Evolutionary conservation across 2,797 vertebrate genomes (phyloP), one percentile per base, ranked within the genome.

Genomic region (Hyperoplus lanceolatus): DNA sequence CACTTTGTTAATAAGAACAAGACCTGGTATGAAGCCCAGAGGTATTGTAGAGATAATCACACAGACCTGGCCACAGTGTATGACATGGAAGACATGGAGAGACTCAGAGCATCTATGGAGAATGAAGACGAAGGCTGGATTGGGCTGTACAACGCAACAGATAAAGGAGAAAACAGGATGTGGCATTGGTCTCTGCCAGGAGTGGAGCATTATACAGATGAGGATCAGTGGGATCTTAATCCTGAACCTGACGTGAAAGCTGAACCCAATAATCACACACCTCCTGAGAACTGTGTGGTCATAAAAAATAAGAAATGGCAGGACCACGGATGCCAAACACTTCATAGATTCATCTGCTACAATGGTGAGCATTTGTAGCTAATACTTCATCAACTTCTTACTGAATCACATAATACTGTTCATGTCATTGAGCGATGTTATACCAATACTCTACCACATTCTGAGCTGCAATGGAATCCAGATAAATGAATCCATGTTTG

Each of bases 161-260:
- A 12, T 6, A 3, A 1, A 29, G 2, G 29, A 29, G 38, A 9
- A 15, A 2, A 55, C 1, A n/a, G 1, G 12, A 15, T 0, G 3
- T 88, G 84, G 89, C 38, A 36, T 36, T 91, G 91, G 87, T 87
- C 89, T 77, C 68, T 50, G 58, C 46, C 59, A 2, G 55, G 56
- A 0, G 11, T 41, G 38, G 8, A 51, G 38, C 59, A 49, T 21
- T 3, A 16, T 8, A 1, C 62, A 1, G 39, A 53, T 16, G 0
- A 39, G 1, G 0, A 0, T 0, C 0, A 0, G 4, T 18, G 0
- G 0, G 13, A n/a, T n/a, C n/a, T n/a, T n/a, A n/a, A n/a, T n/a
- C n/a, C n/a, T n/a, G n/a, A n/a, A n/a, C n/a, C n/a, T n/a, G n/a
- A n/a, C n/a, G n/a, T n/a, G n/a, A n/a, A n/a, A n/a, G n/a, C n/a